Evolutionary conservation across 1,140 invertebrate species (phyloP).

Genomic region (Aphelinus certus): DNA sequence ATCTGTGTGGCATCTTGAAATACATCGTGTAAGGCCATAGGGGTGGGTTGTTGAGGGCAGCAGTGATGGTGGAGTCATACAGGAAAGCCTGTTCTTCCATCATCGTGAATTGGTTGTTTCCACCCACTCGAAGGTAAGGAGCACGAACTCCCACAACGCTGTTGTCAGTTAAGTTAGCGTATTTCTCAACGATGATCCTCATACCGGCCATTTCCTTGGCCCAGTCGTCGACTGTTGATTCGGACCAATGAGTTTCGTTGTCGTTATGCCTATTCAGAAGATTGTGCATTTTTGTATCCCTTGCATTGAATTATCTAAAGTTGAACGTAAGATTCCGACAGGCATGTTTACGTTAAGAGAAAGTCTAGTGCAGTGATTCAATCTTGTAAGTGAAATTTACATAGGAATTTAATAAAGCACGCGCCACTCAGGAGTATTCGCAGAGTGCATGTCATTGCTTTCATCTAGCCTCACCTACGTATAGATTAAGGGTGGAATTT

Average conservation of each 20-base stretch:
- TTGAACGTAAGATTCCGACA: too few species aligned
- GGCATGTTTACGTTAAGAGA: neutral
- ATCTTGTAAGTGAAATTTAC: neutral
- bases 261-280: conserved; percentile 79
- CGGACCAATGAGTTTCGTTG: conserved; percentile 93
- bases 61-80: conserved; percentile 95
- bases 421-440: neutral
- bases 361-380: conserved; percentile 1
- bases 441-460: neutral
- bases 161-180: conserved; percentile 92
- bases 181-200: conserved; percentile 92
- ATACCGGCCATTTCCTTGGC: conserved; percentile 97
- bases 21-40: conserved; percentile 98
- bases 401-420: conserved; percentile 3
- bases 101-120: conserved; percentile 97
- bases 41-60: conserved; percentile 89
- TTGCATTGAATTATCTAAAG: too few species aligned
- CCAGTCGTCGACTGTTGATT: conserved; percentile 92
- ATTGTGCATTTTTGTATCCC: too few species aligned
- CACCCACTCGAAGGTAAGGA: conserved; percentile 91
- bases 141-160: conserved; percentile 93
- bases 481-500: neutral
- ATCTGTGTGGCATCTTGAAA: conserved; percentile 95
- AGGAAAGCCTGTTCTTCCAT: conserved; percentile 97
- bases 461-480: conserved; percentile 18